A percentile compares a stretch with the other conserved stretches of the same genome.
Conservation (phyloP, 2,888 invertebrate species). For the Anticlea derivata region DNA sequence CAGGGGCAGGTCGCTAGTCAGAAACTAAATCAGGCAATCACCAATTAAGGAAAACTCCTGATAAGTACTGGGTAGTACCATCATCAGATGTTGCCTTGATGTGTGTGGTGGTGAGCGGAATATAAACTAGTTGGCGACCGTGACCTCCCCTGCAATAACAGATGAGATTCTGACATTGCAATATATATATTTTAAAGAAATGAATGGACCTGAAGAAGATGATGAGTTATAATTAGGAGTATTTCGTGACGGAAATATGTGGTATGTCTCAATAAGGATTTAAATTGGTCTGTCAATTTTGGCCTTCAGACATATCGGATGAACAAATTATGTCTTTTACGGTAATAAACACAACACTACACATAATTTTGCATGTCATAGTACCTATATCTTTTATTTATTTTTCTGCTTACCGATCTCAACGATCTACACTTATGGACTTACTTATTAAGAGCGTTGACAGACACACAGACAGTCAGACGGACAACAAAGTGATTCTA, state of each 20-base stretch:
- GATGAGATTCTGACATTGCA: not conserved
- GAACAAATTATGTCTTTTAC: not conserved
- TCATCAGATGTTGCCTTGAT: conserved; percentile 16
- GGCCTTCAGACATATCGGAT: not conserved
- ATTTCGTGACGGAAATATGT: not conserved
- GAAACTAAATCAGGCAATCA: not conserved
- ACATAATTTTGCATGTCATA: too few species aligned
- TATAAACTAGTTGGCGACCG: conserved; percentile 28
- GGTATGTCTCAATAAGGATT: not conserved
- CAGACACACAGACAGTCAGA: too few species aligned
- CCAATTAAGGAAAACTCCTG: conserved; percentile 15
- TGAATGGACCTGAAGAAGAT: conserved; percentile 3
- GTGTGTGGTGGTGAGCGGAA: conserved; percentile 17
- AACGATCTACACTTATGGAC: too few species aligned
- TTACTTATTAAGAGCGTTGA: too few species aligned
- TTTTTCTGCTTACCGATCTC: too few species aligned
- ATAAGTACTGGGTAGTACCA: not conserved
- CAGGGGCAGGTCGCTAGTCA: too few species aligned
- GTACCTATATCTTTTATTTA: not conserved
- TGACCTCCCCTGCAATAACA: conserved; percentile 23
- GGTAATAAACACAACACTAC: not conserved
- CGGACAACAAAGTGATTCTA: too few species aligned
- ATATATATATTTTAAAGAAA: conserved; percentile 9
- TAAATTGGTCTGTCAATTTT: conserved; percentile 5
- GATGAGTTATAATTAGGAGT: not conserved